Percentiles rank a stretch among this genome's conserved stretches.
These are phyloP conservation scores for Pachypsylla venusta DNA, from an alignment of 1,140 invertebrate genomes.

Conservation along the genomic window DNA sequence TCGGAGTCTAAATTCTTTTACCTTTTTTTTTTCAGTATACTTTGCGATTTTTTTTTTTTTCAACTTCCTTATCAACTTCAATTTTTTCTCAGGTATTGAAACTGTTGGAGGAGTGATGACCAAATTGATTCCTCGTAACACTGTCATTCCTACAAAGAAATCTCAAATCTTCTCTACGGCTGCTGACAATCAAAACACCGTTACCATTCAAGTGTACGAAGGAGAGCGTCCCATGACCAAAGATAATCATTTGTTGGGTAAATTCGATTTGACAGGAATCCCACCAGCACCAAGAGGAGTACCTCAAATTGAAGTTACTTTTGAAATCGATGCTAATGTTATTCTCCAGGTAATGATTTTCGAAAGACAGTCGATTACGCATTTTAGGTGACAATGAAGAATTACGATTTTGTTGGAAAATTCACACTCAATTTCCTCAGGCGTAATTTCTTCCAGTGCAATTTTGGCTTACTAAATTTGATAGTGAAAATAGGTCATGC, in stretches of 20 bases:
- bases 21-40: too few relatives aligned
- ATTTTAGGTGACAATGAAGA: too few relatives aligned
- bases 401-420: too few relatives aligned
- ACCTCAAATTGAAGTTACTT: constrained; percentile 98
- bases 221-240: constrained; percentile 99
- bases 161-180: constrained; percentile 99
- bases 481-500: too few relatives aligned
- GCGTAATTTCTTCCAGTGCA: too few relatives aligned
- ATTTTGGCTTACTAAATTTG: too few relatives aligned
- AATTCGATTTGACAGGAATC: constrained; percentile 97
- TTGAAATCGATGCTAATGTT: constrained; percentile 98
- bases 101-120: constrained; percentile 99
- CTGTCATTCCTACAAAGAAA: constrained; percentile 99
- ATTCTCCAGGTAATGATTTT: constrained; percentile 71
- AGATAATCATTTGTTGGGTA: constrained; percentile 93
- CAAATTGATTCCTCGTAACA: constrained; percentile 94
- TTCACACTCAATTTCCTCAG: too few relatives aligned
- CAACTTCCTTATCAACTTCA: too few relatives aligned
- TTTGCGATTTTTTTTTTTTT: too few relatives aligned
- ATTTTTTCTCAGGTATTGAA: constrained; percentile 77
- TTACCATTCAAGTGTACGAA: constrained; percentile 94
- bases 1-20: too few relatives aligned
- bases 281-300: constrained; percentile 94
- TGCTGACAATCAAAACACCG: constrained; percentile 96
- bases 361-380: too few relatives aligned